Evolutionary conservation across 2,797 vertebrate species (phyloP).

Genomic region (Neosalanx taihuensis): DNA sequence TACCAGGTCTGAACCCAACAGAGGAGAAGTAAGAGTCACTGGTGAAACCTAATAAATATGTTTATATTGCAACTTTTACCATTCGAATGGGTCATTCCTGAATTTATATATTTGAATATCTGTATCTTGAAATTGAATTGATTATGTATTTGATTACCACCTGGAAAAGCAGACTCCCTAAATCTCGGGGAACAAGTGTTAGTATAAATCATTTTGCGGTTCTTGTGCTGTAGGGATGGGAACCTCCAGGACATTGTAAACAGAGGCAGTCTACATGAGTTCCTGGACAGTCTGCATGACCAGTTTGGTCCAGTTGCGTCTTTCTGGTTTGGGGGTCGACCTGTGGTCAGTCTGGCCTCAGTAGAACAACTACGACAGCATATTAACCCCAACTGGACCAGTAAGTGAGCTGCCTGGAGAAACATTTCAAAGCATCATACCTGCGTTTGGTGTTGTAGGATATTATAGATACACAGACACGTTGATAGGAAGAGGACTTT

Average conservation of each 20-base stretch:
- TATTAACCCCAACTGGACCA: slow-evolving; percentile 88
- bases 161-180: no score
- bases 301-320: slow-evolving; percentile 87
- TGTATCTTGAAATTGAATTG: no score
- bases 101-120: neutral
- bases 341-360: slow-evolving; percentile 90
- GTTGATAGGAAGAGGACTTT: neutral
- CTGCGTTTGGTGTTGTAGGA: neutral
- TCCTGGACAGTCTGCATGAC: slow-evolving; percentile 88
- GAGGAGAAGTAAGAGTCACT: slow-evolving; percentile 87
- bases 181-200: neutral
- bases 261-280: slow-evolving; percentile 89
- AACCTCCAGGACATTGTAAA: slow-evolving; percentile 92
- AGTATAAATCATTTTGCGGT: neutral
- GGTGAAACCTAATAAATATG: neutral
- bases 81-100: neutral
- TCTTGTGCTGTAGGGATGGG: slow-evolving; percentile 79
- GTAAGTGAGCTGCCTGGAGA: slow-evolving; percentile 66
- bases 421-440: neutral
- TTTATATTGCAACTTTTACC: neutral
- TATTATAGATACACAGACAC: neutral
- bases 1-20: slow-evolving; percentile 91
- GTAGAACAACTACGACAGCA: slow-evolving; percentile 84
- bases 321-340: slow-evolving; percentile 92
- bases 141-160: no score